Evolutionary conservation across 2,888 invertebrate species (phyloP).

Genomic region (Rhyacophila evoluta): DNA sequence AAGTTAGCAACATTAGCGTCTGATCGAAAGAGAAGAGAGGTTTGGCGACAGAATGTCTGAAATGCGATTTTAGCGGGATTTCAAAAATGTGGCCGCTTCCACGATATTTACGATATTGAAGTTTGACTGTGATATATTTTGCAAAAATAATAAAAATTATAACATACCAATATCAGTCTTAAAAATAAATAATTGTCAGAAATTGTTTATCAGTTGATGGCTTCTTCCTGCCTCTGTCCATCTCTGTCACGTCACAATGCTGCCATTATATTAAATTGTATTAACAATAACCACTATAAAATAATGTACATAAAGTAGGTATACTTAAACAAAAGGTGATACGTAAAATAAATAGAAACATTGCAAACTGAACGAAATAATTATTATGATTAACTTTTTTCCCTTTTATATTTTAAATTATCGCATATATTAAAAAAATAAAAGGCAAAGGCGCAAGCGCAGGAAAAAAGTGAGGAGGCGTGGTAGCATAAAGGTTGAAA

Average conservation of each 20-base stretch:
- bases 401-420: too few species aligned
- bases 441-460: too few species aligned
- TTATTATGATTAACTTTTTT: too few species aligned
- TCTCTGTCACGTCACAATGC: slow-evolving; percentile 52
- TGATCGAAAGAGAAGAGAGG: slow-evolving; percentile 48
- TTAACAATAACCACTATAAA: slow-evolving; percentile 1
- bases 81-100: background rate
- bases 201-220: slow-evolving; percentile 49
- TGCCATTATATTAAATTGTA: slow-evolving; percentile 23
- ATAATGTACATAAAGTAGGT: background rate
- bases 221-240: slow-evolving; percentile 47
- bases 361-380: too few species aligned
- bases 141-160: slow-evolving; percentile 7
- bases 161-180: slow-evolving; percentile 41
- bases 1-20: slow-evolving; percentile 49
- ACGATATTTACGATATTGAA: background rate
- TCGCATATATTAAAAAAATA: too few species aligned
- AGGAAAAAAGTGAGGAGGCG: too few species aligned
- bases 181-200: slow-evolving; percentile 43
- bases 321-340: background rate
- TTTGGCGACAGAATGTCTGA: slow-evolving; percentile 52
- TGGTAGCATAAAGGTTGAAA: too few species aligned
- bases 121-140: background rate
- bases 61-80: slow-evolving; percentile 29
- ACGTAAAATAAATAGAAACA: too few species aligned